phyloP scores from a whole-genome alignment of 2,113 vertebrate genomes.

The Trochalopteron elliotii region DNA sequence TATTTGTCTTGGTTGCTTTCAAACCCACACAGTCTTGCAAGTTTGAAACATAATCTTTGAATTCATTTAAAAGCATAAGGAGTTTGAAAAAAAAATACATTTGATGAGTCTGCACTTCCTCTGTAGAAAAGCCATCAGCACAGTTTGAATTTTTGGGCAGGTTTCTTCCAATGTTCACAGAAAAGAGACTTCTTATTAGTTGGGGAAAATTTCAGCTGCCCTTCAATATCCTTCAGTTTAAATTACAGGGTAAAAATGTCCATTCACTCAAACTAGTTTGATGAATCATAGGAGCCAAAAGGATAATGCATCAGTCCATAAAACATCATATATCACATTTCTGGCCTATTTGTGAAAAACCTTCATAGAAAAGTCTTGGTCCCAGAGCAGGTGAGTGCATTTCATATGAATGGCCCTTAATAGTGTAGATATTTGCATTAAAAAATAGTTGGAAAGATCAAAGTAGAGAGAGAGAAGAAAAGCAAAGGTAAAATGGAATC shows the following conservation, averaged over 20 bases:
- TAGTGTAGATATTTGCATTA: neutral
- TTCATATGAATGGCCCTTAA: neutral
- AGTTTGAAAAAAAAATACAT: neutral
- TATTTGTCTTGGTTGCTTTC: conserved; percentile 37
- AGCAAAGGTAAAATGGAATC: neutral
- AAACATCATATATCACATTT: neutral
- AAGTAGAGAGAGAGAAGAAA: neutral
- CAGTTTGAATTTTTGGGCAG: neutral
- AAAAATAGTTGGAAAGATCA: neutral
- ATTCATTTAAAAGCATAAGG: neutral
- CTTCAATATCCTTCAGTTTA: conserved; percentile 33
- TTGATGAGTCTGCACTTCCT: neutral
- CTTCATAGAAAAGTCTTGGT: neutral
- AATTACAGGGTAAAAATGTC: conserved; percentile 39
- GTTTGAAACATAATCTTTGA: conserved; percentile 3
- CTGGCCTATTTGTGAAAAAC: neutral
- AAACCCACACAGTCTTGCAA: conserved; percentile 23
- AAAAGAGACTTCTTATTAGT: neutral
- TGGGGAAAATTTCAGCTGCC: neutral
- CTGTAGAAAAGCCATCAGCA: neutral
- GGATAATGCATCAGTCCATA: neutral
- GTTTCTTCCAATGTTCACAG: neutral
- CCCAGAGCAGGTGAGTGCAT: neutral
- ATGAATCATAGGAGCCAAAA: conserved; percentile 43
- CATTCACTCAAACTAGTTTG: neutral